Evolutionary conservation across 2,888 invertebrate species (phyloP).

Genomic region (Helleia helle): DNA sequence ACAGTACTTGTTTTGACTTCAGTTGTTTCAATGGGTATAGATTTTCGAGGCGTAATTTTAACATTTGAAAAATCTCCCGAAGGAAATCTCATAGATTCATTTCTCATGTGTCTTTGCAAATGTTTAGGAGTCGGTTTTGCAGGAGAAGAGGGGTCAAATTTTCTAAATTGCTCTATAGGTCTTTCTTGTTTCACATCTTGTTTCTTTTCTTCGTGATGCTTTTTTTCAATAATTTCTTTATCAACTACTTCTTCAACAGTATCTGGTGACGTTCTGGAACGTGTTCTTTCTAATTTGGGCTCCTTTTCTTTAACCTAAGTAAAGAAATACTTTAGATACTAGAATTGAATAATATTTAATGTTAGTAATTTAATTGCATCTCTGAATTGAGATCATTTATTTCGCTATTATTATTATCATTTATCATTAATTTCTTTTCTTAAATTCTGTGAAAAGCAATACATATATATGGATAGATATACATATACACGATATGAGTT

Average conservation of each 20-base stretch:
- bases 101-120: conserved; percentile 67
- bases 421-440: no score
- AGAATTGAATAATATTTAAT: no score
- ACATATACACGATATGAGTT: no score
- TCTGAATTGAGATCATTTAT: no score
- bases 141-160: conserved; percentile 61
- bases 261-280: conserved; percentile 57
- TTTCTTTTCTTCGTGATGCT: conserved; percentile 34
- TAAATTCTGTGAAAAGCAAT: no score
- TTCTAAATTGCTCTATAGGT: conserved; percentile 54
- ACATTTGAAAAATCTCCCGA: conserved; percentile 69
- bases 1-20: conserved; percentile 39
- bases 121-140: conserved; percentile 69
- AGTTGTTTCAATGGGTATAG: conserved; percentile 59
- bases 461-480: no score
- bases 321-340: neutral
- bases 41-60: conserved; percentile 61
- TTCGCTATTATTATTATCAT: no score
- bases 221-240: conserved; percentile 32
- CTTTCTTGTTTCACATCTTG: conserved; percentile 48
- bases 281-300: conserved; percentile 49
- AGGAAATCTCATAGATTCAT: conserved; percentile 69
- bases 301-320: conserved; percentile 51
- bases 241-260: conserved; percentile 46
- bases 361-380: no score